A percentile compares a stretch with the other conserved stretches of the same genome.
Evolutionary conservation across 2,113 vertebrate genomes (phyloP).

Genomic region (Nothoprocta perdicaria): DNA sequence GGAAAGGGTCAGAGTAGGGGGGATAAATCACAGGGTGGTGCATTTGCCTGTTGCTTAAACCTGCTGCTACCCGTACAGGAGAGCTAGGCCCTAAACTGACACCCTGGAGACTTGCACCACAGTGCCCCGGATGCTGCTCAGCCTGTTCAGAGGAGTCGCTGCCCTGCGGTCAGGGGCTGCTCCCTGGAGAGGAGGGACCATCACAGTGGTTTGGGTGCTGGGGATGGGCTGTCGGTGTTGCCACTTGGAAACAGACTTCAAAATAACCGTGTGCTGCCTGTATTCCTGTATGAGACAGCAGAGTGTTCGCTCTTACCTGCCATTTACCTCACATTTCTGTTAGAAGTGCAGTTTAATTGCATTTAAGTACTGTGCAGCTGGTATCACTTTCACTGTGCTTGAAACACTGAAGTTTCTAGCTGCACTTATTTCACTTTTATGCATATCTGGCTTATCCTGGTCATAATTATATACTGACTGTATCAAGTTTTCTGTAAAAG

Average conservation of each 20-base stretch:
- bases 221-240: neutral
- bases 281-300: neutral
- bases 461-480: conserved; percentile 21
- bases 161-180: neutral
- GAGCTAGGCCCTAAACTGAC: neutral
- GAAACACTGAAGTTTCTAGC: neutral
- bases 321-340: neutral
- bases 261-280: neutral
- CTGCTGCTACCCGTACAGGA: neutral
- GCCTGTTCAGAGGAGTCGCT: neutral
- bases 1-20: neutral
- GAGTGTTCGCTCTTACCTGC: neutral
- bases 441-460: neutral
- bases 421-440: neutral
- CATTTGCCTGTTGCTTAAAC: neutral
- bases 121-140: neutral
- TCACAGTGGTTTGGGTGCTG: neutral
- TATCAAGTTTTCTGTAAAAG: conserved; percentile 23
- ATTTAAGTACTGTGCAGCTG: conserved; percentile 34
- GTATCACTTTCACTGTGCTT: neutral
- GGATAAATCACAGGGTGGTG: neutral
- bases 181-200: neutral
- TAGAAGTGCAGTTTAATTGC: conserved; percentile 22
- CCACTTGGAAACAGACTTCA: neutral
- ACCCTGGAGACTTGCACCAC: neutral